phyloP scores from a whole-genome alignment of 2,797 vertebrate species.

The Cephalopachus bancanus region DNA sequence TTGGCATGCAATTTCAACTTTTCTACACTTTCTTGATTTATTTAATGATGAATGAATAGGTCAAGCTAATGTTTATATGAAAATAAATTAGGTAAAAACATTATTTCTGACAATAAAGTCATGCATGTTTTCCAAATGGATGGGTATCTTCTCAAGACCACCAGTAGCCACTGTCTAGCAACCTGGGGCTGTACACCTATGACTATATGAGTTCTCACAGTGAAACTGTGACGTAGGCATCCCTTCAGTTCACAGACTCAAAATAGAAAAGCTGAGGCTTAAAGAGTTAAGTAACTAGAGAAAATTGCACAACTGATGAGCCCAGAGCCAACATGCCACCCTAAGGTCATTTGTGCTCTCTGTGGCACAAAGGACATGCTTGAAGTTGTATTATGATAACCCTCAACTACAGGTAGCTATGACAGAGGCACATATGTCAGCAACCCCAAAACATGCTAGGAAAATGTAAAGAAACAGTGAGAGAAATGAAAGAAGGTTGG shows the following conservation, averaged over 20 bases:
- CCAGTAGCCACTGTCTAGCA: neutral
- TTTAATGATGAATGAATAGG: neutral
- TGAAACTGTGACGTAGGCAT: neutral
- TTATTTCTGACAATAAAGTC: neutral
- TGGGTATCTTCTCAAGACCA: neutral
- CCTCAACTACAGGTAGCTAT: neutral
- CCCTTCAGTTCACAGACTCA: neutral
- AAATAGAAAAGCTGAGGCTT: neutral
- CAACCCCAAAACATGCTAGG: neutral
- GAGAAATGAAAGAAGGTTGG: neutral
- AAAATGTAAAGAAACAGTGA: neutral
- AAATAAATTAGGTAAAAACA: neutral
- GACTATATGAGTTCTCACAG: neutral
- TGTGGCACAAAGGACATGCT: neutral
- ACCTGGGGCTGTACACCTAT: neutral
- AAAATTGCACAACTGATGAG: neutral
- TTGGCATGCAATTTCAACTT: neutral
- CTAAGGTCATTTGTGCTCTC: neutral
- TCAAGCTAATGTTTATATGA: neutral
- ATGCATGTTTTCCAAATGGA: neutral
- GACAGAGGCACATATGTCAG: neutral
- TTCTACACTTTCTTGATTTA: conserved; percentile 12
- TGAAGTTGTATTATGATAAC: no score
- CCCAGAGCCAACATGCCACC: neutral
- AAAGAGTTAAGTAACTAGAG: neutral